Conservation (phyloP, 2,888 invertebrate species). For the Drosophila peninsularis region DNA sequence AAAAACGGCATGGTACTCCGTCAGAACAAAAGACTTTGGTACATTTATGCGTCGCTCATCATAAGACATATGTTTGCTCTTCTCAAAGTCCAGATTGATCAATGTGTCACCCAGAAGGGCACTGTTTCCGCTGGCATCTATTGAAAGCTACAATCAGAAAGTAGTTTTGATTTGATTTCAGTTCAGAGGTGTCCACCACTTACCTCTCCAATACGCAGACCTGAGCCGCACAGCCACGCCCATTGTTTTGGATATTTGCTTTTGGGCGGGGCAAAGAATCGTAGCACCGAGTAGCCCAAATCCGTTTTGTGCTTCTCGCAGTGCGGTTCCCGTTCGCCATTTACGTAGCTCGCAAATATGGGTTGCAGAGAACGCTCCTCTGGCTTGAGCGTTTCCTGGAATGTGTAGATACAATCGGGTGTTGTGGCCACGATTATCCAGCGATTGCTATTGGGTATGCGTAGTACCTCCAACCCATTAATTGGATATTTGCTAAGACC, state of each 20-base stretch:
- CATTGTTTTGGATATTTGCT: constrained; percentile 90
- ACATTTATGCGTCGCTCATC: constrained; percentile 83
- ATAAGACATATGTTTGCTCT: constrained; percentile 68
- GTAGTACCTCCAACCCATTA: constrained; percentile 94
- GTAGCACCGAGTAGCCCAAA: constrained; percentile 91
- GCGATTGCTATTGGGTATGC: constrained; percentile 89
- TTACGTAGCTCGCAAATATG: constrained; percentile 74
- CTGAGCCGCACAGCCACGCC: constrained; percentile 95
- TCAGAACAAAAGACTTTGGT: constrained; percentile 92
- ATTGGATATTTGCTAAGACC: constrained; percentile 90
- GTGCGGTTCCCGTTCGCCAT: constrained; percentile 76
- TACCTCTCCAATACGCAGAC: constrained; percentile 92
- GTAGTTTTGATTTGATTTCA: not conserved
- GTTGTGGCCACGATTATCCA: constrained; percentile 94
- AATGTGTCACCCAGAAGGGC: constrained; percentile 65
- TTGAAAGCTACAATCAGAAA: constrained; percentile 41
- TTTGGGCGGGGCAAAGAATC: constrained; percentile 90
- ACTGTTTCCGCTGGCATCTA: constrained; percentile 44
- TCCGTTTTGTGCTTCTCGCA: constrained; percentile 91
- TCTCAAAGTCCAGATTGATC: constrained; percentile 71
- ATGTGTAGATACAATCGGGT: constrained; percentile 93
- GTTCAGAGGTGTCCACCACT: constrained; percentile 17
- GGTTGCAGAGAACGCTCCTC: constrained; percentile 89
- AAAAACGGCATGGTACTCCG: constrained; percentile 95
- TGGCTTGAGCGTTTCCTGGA: constrained; percentile 90